phyloP scores from a whole-genome alignment of 1,140 invertebrate genomes.

The Berghia stephanieae region DNA sequence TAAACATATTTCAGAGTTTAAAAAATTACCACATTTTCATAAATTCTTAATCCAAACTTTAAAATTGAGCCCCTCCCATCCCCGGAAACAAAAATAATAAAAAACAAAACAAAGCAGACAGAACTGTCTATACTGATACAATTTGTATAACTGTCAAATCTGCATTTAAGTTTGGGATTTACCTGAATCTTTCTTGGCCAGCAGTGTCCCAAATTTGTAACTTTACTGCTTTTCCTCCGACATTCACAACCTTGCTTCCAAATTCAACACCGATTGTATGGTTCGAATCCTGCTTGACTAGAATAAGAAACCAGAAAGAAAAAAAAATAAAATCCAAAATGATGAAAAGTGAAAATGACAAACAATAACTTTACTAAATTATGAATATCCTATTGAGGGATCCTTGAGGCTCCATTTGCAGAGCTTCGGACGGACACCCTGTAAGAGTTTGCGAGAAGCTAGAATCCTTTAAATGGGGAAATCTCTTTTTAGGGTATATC shows the following conservation, averaged over 20 bases:
- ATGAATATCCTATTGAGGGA: too few species aligned
- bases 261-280: constrained; percentile 75
- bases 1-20: constrained; percentile 11
- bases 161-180: not conserved
- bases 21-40: constrained; percentile 21
- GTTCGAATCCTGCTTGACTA: constrained; percentile 79
- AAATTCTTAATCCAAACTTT: not conserved
- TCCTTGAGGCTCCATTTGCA: too few species aligned
- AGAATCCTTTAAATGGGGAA: too few species aligned
- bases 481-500: too few species aligned
- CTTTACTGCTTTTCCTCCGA: constrained; percentile 88
- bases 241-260: constrained; percentile 82
- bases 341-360: too few species aligned
- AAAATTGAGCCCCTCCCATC: not conserved
- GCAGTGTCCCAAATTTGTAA: constrained; percentile 77
- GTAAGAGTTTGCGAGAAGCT: too few species aligned
- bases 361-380: too few species aligned
- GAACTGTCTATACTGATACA: not conserved
- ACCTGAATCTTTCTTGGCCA: constrained; percentile 71
- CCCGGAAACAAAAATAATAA: not conserved
- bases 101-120: not conserved
- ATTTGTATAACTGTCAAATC: not conserved
- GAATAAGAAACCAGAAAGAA: constrained; percentile 56
- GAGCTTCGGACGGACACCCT: too few species aligned
- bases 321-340: not conserved